Conservation (phyloP, 2,888 invertebrate genomes). For the Ormyrus nitidulus region DNA sequence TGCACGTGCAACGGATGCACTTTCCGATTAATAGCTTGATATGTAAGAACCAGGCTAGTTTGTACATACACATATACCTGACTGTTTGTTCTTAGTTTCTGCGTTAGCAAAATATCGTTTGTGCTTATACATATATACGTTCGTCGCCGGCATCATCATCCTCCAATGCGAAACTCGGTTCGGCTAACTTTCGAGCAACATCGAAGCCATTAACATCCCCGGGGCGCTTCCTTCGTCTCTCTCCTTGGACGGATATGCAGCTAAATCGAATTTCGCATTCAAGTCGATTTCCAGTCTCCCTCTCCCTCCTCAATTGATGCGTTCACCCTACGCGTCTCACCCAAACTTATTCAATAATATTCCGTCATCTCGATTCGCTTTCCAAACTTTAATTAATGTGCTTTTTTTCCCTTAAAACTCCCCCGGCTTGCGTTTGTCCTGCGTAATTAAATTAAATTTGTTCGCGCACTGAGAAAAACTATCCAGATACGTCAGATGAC, state of each 20-base stretch:
- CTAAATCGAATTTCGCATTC: conserved; percentile 55
- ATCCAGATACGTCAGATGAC: neutral
- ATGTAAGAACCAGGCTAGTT: conserved; percentile 9
- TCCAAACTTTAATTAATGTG: conserved; percentile 47
- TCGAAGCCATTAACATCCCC: conserved; percentile 41
- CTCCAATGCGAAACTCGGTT: conserved; percentile 10
- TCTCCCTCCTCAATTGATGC: conserved; percentile 10
- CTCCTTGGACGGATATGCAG: conserved; percentile 32
- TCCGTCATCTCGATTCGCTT: conserved; percentile 19
- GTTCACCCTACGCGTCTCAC: neutral
- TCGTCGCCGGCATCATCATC: neutral
- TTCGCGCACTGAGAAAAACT: conserved; percentile 19
- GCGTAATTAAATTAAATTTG: conserved; percentile 5
- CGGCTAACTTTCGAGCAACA: conserved; percentile 35
- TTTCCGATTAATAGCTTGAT: conserved; percentile 4
- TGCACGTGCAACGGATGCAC: neutral
- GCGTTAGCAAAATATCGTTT: conserved; percentile 28
- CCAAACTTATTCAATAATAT: conserved; percentile 54
- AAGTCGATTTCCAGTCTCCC: conserved; percentile 55
- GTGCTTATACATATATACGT: conserved; percentile 13
- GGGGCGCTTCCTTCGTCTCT: conserved; percentile 17
- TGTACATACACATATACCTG: neutral
- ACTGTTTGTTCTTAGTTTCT: conserved; percentile 3
- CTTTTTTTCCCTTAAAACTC: neutral
- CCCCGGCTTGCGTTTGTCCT: neutral